Base-by-base conservation (phyloP, 2,888 invertebrate species). In the Sipha maydis region DNA sequence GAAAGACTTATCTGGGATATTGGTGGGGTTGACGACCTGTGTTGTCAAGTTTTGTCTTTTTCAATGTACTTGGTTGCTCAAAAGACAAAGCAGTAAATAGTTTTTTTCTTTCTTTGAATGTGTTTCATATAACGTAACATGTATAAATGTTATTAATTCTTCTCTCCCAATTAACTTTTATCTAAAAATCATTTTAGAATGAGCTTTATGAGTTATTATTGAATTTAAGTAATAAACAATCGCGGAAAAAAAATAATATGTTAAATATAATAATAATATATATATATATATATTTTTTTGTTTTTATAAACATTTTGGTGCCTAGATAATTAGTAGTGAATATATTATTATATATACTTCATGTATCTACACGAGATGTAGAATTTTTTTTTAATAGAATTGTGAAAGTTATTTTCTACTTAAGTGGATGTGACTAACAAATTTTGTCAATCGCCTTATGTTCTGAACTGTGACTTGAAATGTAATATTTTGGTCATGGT, bases 41-140 rank as follows among this genome's bases (percentile, higher is more conserved):
- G 31, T 83, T 77, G 48, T 77, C 76, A 4, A 21, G 28, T 77
- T 85, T 85, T 85, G 61, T 77, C 85, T 85, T 77, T 85, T 67
- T 25, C n/a, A 85, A 38, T 67, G 28, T 11, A 14, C 4, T 76
- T 31, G 14, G 9, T 67, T 17, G 17, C n/a, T 56, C 38, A 71
- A 77, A 67, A 77, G 67, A 76, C n/a, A 77, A 77, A 85, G 56
- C 19, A n/a, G 25, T 67, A 14, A 67, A 76, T 61, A 76, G 34
- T 77, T 73, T 73, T 86, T 79, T 48, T 79, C 73, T 79, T 54
- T 79, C 54, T 71, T 71, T n/a, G 38, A 67, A n/a, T 21, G 28
- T 71, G 41, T 71, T 9, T 48, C 38, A 48, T 80, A 41, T 71
- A 82, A 7, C 28, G 21, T 31, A 31, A 69, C 21, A 48, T 71